Evolutionary conservation across 2,113 vertebrate genomes (phyloP).

Genomic region (Condylura cristata): DNA sequence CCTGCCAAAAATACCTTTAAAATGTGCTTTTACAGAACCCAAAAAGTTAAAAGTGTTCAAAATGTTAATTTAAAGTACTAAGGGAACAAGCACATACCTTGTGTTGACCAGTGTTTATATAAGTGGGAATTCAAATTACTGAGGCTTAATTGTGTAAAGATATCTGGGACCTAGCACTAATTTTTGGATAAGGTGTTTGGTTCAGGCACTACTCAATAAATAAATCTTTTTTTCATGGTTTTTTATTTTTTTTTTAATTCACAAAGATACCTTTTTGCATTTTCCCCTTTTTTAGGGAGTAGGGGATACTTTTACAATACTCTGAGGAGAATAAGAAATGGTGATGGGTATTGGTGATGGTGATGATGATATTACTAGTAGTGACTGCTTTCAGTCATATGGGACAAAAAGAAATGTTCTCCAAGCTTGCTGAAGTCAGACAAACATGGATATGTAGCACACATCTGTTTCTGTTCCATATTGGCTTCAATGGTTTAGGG

Average conservation of each 20-base stretch:
- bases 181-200: neutral
- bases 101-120: conserved; percentile 51
- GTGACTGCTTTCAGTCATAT: neutral
- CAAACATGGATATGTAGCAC: neutral
- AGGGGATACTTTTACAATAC: neutral
- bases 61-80: conserved; percentile 53
- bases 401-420: neutral
- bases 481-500: neutral
- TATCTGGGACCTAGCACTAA: conserved; percentile 14
- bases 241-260: neutral
- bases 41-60: conserved; percentile 47
- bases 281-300: neutral
- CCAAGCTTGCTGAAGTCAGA: neutral
- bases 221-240: neutral
- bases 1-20: conserved; percentile 74
- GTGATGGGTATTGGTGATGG: neutral
- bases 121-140: conserved; percentile 45
- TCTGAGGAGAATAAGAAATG: neutral
- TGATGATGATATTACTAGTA: neutral
- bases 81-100: conserved; percentile 59
- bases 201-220: neutral
- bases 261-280: conserved; percentile 1
- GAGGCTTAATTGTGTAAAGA: conserved; percentile 31
- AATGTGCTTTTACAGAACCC: conserved; percentile 45
- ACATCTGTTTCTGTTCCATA: neutral